A percentile compares a stretch with the other conserved stretches of the same genome.
Conservation (phyloP, 2,797 vertebrate genomes). For the Cossypha polioptera region DNA sequence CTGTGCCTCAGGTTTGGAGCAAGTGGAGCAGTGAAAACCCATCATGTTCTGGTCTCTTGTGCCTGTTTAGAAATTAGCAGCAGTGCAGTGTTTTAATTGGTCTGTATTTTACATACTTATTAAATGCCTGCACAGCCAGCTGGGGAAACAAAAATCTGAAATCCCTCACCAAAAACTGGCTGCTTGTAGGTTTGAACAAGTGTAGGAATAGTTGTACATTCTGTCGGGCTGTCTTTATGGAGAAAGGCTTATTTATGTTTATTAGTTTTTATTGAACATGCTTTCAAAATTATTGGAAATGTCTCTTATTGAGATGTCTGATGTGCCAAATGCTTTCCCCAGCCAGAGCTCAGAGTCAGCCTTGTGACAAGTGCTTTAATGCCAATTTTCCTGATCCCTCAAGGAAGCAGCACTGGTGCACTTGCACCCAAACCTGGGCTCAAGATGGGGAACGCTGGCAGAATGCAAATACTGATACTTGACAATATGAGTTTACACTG, state of each 20-base stretch:
- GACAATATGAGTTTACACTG: fast-evolving
- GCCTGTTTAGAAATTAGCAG: neutral
- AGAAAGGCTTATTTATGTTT: neutral
- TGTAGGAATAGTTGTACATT: neutral
- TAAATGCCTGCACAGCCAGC: neutral
- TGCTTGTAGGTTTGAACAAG: neutral
- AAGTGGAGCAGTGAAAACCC: neutral
- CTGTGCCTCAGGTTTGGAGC: neutral
- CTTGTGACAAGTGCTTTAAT: neutral
- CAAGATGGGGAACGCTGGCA: fast-evolving
- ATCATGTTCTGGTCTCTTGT: fast-evolving
- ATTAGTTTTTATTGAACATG: neutral
- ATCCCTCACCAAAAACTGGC: neutral
- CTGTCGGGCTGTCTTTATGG: neutral
- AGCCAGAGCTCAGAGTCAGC: neutral
- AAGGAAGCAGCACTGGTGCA: neutral
- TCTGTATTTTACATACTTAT: neutral
- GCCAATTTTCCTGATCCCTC: neutral
- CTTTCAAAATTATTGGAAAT: neutral
- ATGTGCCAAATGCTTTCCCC: neutral
- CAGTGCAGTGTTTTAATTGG: neutral
- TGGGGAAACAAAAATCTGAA: neutral
- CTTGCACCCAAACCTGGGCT: neutral
- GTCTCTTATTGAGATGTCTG: neutral
- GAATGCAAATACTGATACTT: neutral